phyloP scores from a whole-genome alignment of 2,797 vertebrate species.

The Loriculus beryllinus region DNA sequence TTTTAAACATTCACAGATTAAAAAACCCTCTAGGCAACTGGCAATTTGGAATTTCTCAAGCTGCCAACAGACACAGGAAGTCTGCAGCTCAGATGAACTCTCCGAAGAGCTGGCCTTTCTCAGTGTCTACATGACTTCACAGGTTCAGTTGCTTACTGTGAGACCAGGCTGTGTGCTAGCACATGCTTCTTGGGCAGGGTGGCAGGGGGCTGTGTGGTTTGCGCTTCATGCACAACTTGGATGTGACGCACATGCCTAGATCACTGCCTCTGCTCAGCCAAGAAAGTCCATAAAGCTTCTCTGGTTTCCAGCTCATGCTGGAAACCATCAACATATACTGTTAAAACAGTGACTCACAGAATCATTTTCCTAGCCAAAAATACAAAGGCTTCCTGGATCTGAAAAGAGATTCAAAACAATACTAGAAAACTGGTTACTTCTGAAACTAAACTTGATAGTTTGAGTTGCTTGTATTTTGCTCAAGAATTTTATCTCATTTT shows the following conservation, averaged over 20 bases:
- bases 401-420: background rate
- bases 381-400: background rate
- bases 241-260: rapidly evolving
- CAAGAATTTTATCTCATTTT: background rate
- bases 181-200: background rate
- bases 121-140: rapidly evolving
- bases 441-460: background rate
- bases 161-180: background rate
- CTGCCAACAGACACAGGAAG: background rate
- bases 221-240: rapidly evolving
- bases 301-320: background rate
- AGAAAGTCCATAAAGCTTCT: background rate
- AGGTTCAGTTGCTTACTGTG: background rate
- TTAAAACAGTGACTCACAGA: background rate
- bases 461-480: background rate
- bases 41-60: background rate
- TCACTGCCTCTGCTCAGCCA: background rate
- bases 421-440: background rate
- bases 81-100: background rate
- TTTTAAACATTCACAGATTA: constrained; percentile 9
- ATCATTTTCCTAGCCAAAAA: background rate
- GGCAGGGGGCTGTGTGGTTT: rapidly evolving
- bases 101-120: background rate
- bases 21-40: background rate
- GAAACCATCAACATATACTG: background rate